A percentile compares a stretch with the other conserved stretches of the same genome.
Evolutionary conservation across 1,140 invertebrate species (phyloP).

Genomic region (Drosophila subobscura): DNA sequence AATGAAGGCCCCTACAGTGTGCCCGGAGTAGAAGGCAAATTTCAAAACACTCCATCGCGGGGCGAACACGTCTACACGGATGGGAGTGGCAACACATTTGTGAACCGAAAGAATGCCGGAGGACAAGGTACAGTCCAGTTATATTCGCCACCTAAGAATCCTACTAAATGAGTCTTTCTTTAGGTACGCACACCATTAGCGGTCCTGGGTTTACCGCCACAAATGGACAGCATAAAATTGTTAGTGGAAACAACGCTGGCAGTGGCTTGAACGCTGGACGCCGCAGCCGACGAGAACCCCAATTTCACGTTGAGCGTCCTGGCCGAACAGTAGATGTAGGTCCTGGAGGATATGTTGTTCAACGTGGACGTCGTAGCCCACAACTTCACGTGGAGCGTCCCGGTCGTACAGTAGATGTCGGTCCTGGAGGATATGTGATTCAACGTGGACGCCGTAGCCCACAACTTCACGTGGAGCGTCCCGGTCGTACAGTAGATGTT

Average conservation of each 20-base stretch:
- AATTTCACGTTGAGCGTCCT: slow-evolving; percentile 14
- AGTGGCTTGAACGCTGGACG: slow-evolving; percentile 11
- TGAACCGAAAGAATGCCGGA: slow-evolving; percentile 29
- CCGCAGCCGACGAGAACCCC: slow-evolving; percentile 6
- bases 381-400: slow-evolving; percentile 28
- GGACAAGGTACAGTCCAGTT: slow-evolving; percentile 13
- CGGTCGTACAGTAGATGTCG: slow-evolving; percentile 27
- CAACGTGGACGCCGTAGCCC: slow-evolving; percentile 31
- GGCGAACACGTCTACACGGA: slow-evolving; percentile 49
- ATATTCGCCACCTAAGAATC: not conserved
- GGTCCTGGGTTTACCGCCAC: slow-evolving; percentile 40
- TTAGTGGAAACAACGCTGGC: not conserved
- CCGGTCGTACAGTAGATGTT: slow-evolving; percentile 26
- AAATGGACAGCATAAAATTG: slow-evolving; percentile 8
- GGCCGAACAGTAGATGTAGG: slow-evolving; percentile 17
- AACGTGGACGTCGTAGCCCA: slow-evolving; percentile 38
- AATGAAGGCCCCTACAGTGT: slow-evolving; percentile 44
- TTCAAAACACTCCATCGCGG: slow-evolving; percentile 27
- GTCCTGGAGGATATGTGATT: slow-evolving; percentile 8
- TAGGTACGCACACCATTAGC: slow-evolving; percentile 39
- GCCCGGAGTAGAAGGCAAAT: slow-evolving; percentile 45
- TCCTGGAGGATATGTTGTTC: slow-evolving; percentile 7
- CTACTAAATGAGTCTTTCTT: not conserved
- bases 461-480: slow-evolving; percentile 13
- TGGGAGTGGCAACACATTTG: slow-evolving; percentile 49